Evolutionary conservation across 1,140 invertebrate genomes (phyloP).

Genomic region (Globodera rostochiensis): DNA sequence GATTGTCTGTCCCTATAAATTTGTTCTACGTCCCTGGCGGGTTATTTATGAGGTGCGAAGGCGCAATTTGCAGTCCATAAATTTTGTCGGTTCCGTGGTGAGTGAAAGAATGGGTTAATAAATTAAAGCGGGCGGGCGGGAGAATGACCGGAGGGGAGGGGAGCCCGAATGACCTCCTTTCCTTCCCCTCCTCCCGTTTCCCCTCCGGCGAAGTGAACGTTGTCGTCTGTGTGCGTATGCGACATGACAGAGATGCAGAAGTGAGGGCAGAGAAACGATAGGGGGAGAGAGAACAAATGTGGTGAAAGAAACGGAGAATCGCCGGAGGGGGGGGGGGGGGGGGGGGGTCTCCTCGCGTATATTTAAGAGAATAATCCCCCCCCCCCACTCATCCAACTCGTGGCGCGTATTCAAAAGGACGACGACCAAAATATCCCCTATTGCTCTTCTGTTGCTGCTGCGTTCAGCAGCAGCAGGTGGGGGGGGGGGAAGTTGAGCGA

Average conservation of each 20-base stretch:
- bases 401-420: not conserved
- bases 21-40: not conserved
- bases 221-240: no score
- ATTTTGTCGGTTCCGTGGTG: constrained; percentile 12
- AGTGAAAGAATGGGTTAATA: not conserved
- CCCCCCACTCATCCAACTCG: not conserved
- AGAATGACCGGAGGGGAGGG: not conserved
- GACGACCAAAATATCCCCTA: not conserved
- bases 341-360: not conserved
- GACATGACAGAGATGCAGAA: no score
- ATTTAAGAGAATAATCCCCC: not conserved
- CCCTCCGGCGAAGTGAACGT: not conserved
- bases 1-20: not conserved
- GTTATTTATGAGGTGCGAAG: constrained; percentile 8
- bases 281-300: not conserved
- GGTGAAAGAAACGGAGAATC: not conserved
- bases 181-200: constrained; percentile 18
- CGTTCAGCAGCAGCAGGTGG: not conserved
- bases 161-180: constrained; percentile 13
- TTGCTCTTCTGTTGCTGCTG: not conserved
- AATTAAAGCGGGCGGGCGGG: not conserved
- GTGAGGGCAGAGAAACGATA: not conserved
- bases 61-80: constrained; percentile 19
- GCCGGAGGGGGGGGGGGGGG: not conserved
- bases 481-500: not conserved